phyloP scores from a whole-genome alignment of 37 sponge, comb jelly and placozoan genomes.

The Haliclona indistincta region DNA sequence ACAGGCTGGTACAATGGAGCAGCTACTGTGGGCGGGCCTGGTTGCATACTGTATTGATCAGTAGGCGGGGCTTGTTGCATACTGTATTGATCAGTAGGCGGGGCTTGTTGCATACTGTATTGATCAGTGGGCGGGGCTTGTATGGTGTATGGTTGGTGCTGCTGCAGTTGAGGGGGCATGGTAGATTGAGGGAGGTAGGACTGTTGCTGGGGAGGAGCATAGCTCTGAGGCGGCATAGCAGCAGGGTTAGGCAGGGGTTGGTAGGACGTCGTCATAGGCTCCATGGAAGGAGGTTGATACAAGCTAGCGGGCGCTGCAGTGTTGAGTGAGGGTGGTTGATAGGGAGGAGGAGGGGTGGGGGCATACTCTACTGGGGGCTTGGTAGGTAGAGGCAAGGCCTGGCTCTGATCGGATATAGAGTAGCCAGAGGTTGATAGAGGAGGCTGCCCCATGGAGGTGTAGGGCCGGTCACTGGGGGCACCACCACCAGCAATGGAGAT shows the following conservation, averaged over 20 bases:
- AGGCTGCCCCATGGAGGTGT: too few relatives aligned
- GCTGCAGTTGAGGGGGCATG: too few relatives aligned
- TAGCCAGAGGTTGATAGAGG: too few relatives aligned
- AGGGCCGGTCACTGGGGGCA: too few relatives aligned
- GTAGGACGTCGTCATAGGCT: background rate
- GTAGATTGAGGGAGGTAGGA: too few relatives aligned
- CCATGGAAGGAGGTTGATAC: background rate
- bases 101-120: background rate
- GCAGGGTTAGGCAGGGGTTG: background rate
- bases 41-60: background rate
- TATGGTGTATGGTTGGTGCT: background rate
- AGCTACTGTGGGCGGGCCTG: background rate
- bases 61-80: background rate
- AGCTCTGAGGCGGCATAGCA: background rate
- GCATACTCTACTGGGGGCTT: background rate
- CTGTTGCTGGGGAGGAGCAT: background rate
- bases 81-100: background rate
- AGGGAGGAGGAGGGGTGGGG: background rate
- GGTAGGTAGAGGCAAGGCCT: too few relatives aligned
- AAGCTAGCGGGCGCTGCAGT: background rate
- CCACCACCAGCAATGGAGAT: too few relatives aligned
- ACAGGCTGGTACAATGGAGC: slow-evolving; percentile 1
- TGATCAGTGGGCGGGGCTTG: background rate
- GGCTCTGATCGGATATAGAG: too few relatives aligned
- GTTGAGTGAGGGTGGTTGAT: too few relatives aligned